phyloP scores from a whole-genome alignment of 2,888 invertebrate genomes.

The Mylabris sibirica region DNA sequence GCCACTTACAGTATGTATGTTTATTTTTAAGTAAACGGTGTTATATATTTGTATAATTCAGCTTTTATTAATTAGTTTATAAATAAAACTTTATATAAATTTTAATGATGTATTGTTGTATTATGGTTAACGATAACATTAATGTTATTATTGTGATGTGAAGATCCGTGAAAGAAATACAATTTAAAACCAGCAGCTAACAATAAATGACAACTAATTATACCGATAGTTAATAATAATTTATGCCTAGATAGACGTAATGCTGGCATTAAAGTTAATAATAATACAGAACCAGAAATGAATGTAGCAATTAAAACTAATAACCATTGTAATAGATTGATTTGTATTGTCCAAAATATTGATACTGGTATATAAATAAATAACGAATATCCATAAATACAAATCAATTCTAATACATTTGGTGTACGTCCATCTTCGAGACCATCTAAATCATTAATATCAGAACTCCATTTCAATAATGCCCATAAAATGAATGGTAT shows the following conservation, averaged over 20 bases:
- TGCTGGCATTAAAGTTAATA: slow-evolving; percentile 83
- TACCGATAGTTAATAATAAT: slow-evolving; percentile 69
- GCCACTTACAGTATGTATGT: not conserved
- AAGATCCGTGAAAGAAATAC: slow-evolving; percentile 74
- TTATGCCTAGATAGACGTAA: slow-evolving; percentile 72
- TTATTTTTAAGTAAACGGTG: not conserved
- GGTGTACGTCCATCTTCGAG: slow-evolving; percentile 70
- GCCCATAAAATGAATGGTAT: slow-evolving; percentile 87
- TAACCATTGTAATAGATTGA: slow-evolving; percentile 84
- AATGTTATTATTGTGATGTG: slow-evolving; percentile 5
- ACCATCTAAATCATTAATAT: slow-evolving; percentile 68
- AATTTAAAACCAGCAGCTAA: slow-evolving; percentile 88
- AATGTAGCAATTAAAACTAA: slow-evolving; percentile 82
- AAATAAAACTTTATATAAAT: slow-evolving; percentile 26
- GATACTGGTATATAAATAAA: slow-evolving; percentile 94
- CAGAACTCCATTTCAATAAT: slow-evolving; percentile 81
- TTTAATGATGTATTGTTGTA: slow-evolving; percentile 10
- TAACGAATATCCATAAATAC: slow-evolving; percentile 94
- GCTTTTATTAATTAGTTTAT: slow-evolving; percentile 26
- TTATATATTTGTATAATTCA: slow-evolving; percentile 23
- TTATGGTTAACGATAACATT: not conserved
- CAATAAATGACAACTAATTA: slow-evolving; percentile 80
- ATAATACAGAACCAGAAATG: slow-evolving; percentile 85
- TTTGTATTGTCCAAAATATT: slow-evolving; percentile 89
- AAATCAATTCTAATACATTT: slow-evolving; percentile 84